phyloP scores from a whole-genome alignment of 2,888 invertebrate species.

The Papilio gigon region DNA sequence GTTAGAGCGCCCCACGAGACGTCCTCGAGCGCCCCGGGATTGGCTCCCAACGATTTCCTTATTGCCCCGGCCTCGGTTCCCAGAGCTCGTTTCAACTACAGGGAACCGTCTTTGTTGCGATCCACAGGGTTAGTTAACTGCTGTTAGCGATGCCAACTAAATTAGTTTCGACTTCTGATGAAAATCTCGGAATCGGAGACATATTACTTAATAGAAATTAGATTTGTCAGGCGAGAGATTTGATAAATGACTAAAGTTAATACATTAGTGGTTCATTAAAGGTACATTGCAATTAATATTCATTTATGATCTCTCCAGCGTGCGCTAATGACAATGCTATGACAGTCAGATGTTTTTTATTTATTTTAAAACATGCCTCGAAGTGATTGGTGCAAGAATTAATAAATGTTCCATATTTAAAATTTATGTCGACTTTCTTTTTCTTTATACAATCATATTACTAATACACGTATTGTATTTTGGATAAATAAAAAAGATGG shows the following conservation, averaged over 20 bases:
- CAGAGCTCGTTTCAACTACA: constrained; percentile 60
- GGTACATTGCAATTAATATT: constrained; percentile 8
- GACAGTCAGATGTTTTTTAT: background rate
- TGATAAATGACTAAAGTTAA: constrained; percentile 6
- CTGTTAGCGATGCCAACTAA: constrained; percentile 45
- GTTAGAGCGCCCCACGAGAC: constrained; percentile 56
- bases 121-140: constrained; percentile 51
- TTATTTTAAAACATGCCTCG: background rate
- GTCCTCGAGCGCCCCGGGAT: constrained; percentile 69
- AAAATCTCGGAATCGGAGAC: constrained; percentile 5
- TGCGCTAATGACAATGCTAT: background rate
- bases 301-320: background rate
- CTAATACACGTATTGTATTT: too few relatives aligned
- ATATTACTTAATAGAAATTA: constrained; percentile 15
- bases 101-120: constrained; percentile 62
- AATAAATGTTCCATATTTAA: background rate
- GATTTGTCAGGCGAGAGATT: background rate
- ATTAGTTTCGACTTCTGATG: constrained; percentile 23
- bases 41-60: constrained; percentile 67
- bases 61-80: constrained; percentile 70
- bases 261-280: constrained; percentile 6
- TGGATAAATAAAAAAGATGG: background rate
- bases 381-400: background rate
- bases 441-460: too few relatives aligned
- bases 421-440: background rate